Base-by-base conservation (phyloP, 2,888 invertebrate species). In the Spilarctia lutea region DNA sequence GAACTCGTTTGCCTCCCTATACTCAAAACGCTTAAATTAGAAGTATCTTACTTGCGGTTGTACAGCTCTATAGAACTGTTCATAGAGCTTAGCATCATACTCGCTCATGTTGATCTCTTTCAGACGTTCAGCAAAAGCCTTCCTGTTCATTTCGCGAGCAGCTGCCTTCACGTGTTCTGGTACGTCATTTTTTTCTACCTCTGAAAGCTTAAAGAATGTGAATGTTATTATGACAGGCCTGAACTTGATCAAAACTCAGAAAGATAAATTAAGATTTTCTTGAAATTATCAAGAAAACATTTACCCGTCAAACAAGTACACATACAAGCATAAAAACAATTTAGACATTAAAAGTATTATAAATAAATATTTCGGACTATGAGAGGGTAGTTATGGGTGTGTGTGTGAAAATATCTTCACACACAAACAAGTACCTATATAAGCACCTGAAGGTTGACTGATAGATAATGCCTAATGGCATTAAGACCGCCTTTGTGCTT, bases 61-160 rank as follows among this genome's bases (percentile, higher is more conserved):
- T 48, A 98, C 98, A 20, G 98, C 97, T 68, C 96, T 95, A 73
- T 98, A 97, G 91, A 98, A 98, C 89, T 98, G 97, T 8, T 97
- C 97, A 90, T 99, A 99, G 18, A 99, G 91, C 71, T 97, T 97
- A 65, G 98, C 99, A 91, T 99, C 99, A 90, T 98, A 98, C 85
- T 98, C 98, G 85, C 98, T 98, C 99, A 99, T 99, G 87, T 97
- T 97, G 79, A 99, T 99, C 93, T 99, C 99, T 84, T 97, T 97
- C 67, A 99, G 93, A 80, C 98, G 97, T 84, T 99, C 97, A 86
- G 97, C 97, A 89, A 98, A 99, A 0, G 98, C 99, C 89, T 98
- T 98, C 79, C 97, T 96, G 79, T 98, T 99, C 98, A 99, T 99
- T 94, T 99, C 99, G 16, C 98, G 96, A 0, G 99, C 99, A 18